These are phyloP conservation scores for Scrobipalpa atriplicella DNA, from an alignment of 2,888 invertebrate genomes.

Conservation along the genomic window DNA sequence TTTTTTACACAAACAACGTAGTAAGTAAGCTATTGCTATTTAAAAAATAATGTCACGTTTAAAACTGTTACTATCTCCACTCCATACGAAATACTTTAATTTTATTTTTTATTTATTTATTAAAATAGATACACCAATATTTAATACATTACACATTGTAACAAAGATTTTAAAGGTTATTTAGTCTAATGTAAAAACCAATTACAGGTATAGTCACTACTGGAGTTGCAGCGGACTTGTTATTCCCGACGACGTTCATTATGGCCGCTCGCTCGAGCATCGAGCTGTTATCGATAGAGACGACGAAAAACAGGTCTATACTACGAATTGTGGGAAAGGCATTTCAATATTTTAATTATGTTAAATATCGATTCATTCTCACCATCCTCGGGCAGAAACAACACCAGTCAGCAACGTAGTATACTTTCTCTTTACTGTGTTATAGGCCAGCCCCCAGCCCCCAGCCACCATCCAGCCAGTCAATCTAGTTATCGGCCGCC, in stretches of 20 bases:
- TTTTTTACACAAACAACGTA: too few relatives aligned
- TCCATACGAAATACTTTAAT: too few relatives aligned
- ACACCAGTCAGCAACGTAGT: neutral
- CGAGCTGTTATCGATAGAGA: neutral
- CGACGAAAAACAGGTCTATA: neutral
- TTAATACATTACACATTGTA: too few relatives aligned
- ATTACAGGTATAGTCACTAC: too few relatives aligned
- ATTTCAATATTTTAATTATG: neutral
- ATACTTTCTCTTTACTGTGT: neutral
- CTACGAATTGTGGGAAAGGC: neutral
- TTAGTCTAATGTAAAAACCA: too few relatives aligned
- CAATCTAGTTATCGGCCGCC: constrained; percentile 64
- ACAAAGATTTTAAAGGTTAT: too few relatives aligned
- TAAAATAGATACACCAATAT: too few relatives aligned
- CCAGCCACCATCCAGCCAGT: constrained; percentile 22
- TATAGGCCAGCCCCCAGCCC: neutral
- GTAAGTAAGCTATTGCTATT: too few relatives aligned
- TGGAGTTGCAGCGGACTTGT: neutral
- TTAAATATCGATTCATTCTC: too few relatives aligned
- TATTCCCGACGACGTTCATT: constrained; percentile 5
- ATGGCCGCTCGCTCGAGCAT: constrained; percentile 8
- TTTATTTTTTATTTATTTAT: too few relatives aligned
- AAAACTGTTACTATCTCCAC: too few relatives aligned
- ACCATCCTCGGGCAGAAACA: neutral
- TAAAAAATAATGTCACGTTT: too few relatives aligned